phyloP scores from a whole-genome alignment of 2,797 vertebrate genomes.

The Coregonus sp. region DNA sequence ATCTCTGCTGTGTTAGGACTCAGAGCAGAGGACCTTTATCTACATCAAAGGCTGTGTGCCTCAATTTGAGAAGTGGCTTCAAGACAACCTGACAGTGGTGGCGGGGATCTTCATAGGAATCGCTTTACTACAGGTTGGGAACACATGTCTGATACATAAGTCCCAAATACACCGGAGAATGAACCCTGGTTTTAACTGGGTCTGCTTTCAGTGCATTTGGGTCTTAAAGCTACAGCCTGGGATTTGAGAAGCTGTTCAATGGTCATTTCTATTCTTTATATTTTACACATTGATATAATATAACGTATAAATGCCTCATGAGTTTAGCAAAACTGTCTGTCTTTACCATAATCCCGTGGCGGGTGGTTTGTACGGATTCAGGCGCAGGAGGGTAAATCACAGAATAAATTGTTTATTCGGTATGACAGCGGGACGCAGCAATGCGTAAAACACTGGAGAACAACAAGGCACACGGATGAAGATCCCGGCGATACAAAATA shows the following conservation, averaged over 20 bases:
- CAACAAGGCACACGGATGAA: too few relatives aligned
- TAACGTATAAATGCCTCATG: neutral
- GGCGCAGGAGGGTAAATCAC: too few relatives aligned
- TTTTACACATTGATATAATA: neutral
- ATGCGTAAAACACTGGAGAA: too few relatives aligned
- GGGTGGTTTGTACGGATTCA: too few relatives aligned
- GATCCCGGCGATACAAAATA: too few relatives aligned
- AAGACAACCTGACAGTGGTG: constrained; percentile 98
- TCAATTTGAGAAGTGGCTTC: constrained; percentile 99
- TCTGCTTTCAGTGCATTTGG: neutral
- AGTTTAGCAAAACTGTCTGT: neutral
- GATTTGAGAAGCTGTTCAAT: neutral
- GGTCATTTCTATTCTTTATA: neutral
- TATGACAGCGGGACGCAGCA: too few relatives aligned
- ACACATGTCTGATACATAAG: neutral
- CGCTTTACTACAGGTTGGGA: constrained; percentile 89
- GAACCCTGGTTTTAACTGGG: neutral
- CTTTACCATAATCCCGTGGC: neutral
- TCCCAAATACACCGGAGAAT: neutral
- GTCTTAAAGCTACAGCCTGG: neutral
- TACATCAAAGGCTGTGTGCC: constrained; percentile 98
- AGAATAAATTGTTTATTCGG: too few relatives aligned
- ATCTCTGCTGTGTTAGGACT: constrained; percentile 75
- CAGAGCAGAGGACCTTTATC: constrained; percentile 93
- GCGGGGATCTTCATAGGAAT: constrained; percentile 98